Evolutionary conservation across 23 tunicate genomes (phyloP).

Genomic region (Aplidium turbinatum): DNA sequence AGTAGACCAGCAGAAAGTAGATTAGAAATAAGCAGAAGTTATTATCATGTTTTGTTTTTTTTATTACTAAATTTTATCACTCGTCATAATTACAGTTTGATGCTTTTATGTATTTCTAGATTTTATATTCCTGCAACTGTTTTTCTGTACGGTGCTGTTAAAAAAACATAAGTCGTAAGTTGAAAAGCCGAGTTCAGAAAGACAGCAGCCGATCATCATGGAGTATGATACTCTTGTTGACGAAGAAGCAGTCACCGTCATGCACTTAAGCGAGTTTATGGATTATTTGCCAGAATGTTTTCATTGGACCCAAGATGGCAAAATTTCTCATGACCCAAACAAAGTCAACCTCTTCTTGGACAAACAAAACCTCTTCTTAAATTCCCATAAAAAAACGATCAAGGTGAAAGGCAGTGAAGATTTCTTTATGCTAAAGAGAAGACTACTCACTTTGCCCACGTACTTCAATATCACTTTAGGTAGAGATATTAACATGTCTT

Average conservation of each 20-base stretch:
- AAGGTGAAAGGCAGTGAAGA: neutral
- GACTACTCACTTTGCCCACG: conserved; percentile 16
- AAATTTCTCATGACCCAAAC: conserved; percentile 19
- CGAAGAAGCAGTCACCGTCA: conserved; percentile 16
- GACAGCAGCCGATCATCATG: no score
- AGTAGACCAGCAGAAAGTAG: no score
- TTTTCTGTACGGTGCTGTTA: no score
- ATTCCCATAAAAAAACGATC: conserved; percentile 2
- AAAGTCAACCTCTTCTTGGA: conserved; percentile 27
- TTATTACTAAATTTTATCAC: no score
- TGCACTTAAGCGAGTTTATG: conserved; percentile 30
- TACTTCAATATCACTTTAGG: conserved; percentile 16
- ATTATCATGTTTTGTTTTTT: no score
- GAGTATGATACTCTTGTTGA: no score
- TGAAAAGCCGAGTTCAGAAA: no score
- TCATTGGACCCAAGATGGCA: neutral
- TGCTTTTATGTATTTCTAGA: no score
- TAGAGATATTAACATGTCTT: neutral
- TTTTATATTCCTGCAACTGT: no score
- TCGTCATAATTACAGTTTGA: no score
- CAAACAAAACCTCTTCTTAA: conserved; percentile 7
- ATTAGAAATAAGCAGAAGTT: no score
- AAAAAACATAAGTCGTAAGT: no score
- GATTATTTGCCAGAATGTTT: conserved; percentile 8
- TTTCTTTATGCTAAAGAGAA: neutral